Base-by-base conservation (phyloP, 2,113 vertebrate genomes). In the Entosphenus tridentatus region DNA sequence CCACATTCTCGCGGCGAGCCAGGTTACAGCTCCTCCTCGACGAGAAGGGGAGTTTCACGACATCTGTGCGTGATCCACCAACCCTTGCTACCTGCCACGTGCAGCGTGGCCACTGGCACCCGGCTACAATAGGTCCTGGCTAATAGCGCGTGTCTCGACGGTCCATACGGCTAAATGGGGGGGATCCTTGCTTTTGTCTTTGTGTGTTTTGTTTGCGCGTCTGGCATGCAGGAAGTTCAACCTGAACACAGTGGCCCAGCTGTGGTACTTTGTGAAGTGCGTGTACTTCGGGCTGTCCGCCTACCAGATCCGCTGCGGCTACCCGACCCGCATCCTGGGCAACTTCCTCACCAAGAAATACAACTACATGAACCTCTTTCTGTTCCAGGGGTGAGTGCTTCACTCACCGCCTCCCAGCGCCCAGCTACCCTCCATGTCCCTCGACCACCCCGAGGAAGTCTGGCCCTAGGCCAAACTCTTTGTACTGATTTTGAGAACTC, bases 331-430 rank as follows among this genome's bases (percentile, higher is more conserved):
- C 10, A 87, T 96, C 69, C 86, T 98, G 68, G 93, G 92, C 59
- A 98, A 98, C 83, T 98, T 96, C 78, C 88, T 98, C 74, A 98
- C 93, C 57, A 98, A 98, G 80, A 96, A 90, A 79, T 95, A 98
- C 76, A 98, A 95, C 77, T 98, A 98, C 8, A 82, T 88, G 80
- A 98, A 98, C 80, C 85, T 98, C 72, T 98, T 98, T 80, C 81
- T 98, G 72, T 98, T 98, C 78, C 93, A 98, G 80, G 93, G 92
- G 93, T 98, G 80, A 86, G 87, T 72, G 55, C 16, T 54, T 71
- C 57, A 39, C 5, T 39, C 39, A 39, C 39, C 5, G 39, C 39
- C 39, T 39, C 39, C 39, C 39, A 39, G 39, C 39, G 6, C 39
- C 39, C 39, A 39, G 39, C 39, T 39, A 39, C 5, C 39, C 39